Conservation (phyloP, 64 coral and sea anemone species). For the Pachyseris speciosa region DNA sequence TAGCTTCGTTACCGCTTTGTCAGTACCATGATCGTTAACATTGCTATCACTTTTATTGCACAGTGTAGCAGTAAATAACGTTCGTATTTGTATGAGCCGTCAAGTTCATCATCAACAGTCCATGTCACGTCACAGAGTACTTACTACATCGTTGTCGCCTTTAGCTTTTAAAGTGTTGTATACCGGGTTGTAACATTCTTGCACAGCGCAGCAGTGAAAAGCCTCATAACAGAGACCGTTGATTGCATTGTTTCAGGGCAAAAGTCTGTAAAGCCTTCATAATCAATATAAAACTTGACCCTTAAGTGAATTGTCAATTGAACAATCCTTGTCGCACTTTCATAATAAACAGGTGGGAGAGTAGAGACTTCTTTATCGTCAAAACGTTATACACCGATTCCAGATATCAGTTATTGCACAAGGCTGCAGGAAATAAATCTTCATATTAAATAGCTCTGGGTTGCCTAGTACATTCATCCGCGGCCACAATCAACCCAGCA, state of each 20-base stretch:
- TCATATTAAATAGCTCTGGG: constrained; percentile 5
- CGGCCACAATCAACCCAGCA: constrained; percentile 78
- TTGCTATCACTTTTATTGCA: background rate
- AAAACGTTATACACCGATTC: background rate
- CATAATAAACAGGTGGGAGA: background rate
- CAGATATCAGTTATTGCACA: constrained; percentile 15
- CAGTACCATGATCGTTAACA: too few relatives aligned
- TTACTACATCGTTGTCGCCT: too few relatives aligned
- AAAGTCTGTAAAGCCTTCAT: too few relatives aligned
- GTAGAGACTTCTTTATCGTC: background rate
- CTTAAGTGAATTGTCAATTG: background rate
- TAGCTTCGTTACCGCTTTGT: too few relatives aligned
- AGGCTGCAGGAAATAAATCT: background rate
- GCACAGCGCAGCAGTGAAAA: background rate
- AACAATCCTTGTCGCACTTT: background rate
- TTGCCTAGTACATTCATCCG: constrained; percentile 71
- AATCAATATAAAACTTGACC: background rate
- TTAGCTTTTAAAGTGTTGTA: background rate
- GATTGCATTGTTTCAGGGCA: too few relatives aligned
- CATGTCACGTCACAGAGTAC: too few relatives aligned
- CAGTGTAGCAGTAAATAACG: background rate
- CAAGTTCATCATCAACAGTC: too few relatives aligned
- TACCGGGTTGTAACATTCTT: background rate
- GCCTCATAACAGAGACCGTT: too few relatives aligned
- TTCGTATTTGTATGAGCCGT: too few relatives aligned